A percentile compares a stretch with the other conserved stretches of the same genome.
phyloP scores from a whole-genome alignment of 2,888 invertebrate species.

The Griposia aprilina region DNA sequence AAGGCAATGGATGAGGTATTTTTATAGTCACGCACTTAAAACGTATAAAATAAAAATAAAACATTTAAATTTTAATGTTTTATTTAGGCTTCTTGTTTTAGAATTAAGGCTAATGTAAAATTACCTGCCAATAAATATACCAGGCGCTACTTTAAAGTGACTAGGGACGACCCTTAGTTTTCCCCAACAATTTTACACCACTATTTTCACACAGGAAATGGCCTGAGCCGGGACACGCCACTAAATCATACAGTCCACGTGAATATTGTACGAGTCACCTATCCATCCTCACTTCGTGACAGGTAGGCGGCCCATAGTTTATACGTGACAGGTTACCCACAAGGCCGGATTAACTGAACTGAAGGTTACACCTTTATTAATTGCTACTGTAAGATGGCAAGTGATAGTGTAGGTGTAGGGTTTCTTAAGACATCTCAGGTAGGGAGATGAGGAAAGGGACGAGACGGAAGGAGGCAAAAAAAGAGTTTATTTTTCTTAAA shows the following conservation, averaged over 20 bases:
- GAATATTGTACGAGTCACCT: slow-evolving; percentile 36
- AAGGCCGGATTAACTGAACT: slow-evolving; percentile 26
- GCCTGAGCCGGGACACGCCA: background rate
- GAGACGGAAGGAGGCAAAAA: background rate
- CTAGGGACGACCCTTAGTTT: background rate
- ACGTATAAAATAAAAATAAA: background rate
- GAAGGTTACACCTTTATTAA: slow-evolving; percentile 53
- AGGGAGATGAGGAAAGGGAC: background rate
- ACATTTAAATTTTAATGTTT: background rate
- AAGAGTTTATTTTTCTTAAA: background rate
- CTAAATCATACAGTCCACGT: slow-evolving; percentile 38
- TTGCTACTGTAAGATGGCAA: slow-evolving; percentile 6
- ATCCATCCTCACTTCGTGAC: slow-evolving; percentile 50
- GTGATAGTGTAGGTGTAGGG: background rate
- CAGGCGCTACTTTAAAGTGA: background rate
- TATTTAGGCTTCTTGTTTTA: background rate
- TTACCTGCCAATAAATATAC: background rate
- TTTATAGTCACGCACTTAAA: background rate
- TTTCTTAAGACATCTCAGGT: slow-evolving; percentile 9
- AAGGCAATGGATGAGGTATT: background rate
- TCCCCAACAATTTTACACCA: background rate
- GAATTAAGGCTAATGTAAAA: background rate
- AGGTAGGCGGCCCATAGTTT: slow-evolving; percentile 36
- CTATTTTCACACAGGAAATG: slow-evolving; percentile 25
- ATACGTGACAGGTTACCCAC: slow-evolving; percentile 26